phyloP scores from a whole-genome alignment of 2,888 invertebrate genomes.

The Sialis lutaria region DNA sequence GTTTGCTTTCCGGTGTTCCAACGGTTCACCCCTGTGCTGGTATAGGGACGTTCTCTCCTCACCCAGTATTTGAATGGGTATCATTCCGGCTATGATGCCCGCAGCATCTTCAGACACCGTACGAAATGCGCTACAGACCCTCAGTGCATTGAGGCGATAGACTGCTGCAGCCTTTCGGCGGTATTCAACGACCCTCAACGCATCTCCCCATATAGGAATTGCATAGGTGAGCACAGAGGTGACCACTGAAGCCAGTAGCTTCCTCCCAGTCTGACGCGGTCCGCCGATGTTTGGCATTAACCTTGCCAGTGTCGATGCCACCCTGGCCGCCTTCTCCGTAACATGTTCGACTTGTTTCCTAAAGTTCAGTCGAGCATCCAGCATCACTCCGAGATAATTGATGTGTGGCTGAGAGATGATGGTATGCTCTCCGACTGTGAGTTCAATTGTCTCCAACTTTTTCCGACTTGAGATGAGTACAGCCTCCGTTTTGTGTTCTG shows the following conservation, averaged over 20 bases:
- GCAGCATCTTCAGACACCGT: constrained; percentile 10
- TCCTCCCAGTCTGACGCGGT: constrained; percentile 8
- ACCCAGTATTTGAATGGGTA: constrained; percentile 7
- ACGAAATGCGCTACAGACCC: constrained; percentile 8
- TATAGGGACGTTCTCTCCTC: not conserved
- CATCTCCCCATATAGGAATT: constrained; percentile 9
- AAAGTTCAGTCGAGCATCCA: constrained; percentile 8
- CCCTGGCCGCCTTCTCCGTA: constrained; percentile 5
- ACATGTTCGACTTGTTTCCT: constrained; percentile 3
- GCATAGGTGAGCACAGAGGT: constrained; percentile 9
- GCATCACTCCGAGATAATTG: constrained; percentile 5
- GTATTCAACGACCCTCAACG: constrained; percentile 1
- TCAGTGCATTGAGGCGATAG: constrained; percentile 7
- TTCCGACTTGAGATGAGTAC: constrained; percentile 6
- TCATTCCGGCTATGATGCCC: constrained; percentile 7
- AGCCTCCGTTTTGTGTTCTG: constrained; percentile 3
- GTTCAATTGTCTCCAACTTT: constrained; percentile 6
- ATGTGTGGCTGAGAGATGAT: constrained; percentile 9
- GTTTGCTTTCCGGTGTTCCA: too few species aligned
- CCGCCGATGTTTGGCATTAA: constrained; percentile 5
- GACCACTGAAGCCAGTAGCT: constrained; percentile 8
- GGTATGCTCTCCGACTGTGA: constrained; percentile 6
- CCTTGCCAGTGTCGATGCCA: constrained; percentile 4
- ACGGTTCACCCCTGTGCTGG: not conserved
- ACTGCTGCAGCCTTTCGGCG: constrained; percentile 4